Evolutionary conservation across 2,113 vertebrate genomes (phyloP).

Genomic region (Dendropsophus ebraccatus): DNA sequence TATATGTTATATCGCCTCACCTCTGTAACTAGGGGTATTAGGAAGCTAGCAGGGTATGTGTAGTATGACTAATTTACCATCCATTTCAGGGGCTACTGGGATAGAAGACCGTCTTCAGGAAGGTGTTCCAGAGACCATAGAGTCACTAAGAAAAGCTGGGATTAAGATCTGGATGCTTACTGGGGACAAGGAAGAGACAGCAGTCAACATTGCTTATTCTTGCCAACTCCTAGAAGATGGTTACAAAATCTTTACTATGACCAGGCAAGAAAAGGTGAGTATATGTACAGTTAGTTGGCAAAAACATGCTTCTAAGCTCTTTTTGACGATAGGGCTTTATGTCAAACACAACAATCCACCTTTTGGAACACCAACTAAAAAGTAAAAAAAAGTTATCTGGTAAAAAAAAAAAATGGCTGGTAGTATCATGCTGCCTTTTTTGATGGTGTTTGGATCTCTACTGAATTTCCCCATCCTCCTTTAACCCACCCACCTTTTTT

Average conservation of each 20-base stretch:
- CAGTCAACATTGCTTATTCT: slow-evolving; percentile 88
- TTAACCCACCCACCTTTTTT: too few species aligned
- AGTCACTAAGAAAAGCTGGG: slow-evolving; percentile 84
- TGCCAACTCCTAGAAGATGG: slow-evolving; percentile 81
- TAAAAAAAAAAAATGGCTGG: too few species aligned
- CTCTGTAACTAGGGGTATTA: neutral
- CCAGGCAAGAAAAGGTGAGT: slow-evolving; percentile 80
- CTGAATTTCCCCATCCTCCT: too few species aligned
- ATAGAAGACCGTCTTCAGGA: slow-evolving; percentile 93
- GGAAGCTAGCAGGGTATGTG: neutral
- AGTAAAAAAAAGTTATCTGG: too few species aligned
- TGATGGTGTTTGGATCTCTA: too few species aligned
- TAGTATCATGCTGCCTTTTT: too few species aligned
- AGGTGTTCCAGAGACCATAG: slow-evolving; percentile 89
- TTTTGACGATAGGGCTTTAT: neutral
- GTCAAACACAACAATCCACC: neutral
- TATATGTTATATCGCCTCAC: neutral
- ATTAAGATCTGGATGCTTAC: slow-evolving; percentile 96
- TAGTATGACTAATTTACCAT: neutral
- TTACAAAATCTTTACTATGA: slow-evolving; percentile 82
- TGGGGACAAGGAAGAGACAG: slow-evolving; percentile 95
- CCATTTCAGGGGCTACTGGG: slow-evolving; percentile 84
- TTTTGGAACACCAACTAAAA: too few species aligned
- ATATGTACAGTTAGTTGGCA: neutral
- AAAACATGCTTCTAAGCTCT: neutral